Evolutionary conservation across 2,888 invertebrate genomes (phyloP), one percentile per base, ranked within the genome.

Genomic region (Tetheella fluctuosa): DNA sequence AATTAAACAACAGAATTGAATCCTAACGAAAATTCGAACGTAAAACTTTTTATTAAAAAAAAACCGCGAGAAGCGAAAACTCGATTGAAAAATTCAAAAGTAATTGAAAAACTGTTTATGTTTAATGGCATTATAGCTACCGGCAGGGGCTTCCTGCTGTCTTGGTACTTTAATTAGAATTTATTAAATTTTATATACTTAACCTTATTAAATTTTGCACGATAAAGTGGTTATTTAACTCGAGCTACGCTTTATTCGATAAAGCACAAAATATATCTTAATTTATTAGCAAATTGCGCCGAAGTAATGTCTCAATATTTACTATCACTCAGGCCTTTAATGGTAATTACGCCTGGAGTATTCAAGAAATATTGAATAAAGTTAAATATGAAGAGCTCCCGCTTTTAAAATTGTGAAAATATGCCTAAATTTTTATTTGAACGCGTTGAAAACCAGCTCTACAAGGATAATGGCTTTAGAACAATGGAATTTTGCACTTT

Each of bases 21-120:
- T 39, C 15, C 5, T 15, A 4, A 2, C 1, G n/a, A 6, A 42
- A 42, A n/a, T 7, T 5, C 7, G 6, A 48, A 2, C 2, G 20
- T 25, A 13, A 34, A 34, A 34, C 13, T 34, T 53, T n/a, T 5
- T n/a, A 28, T 15, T n/a, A n/a, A n/a, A 13, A 28, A 53, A 23
- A 23, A 28, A 15, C 17, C 63, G 54, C 60, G 52, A 30, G 56
- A 52, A 48, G 59, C 39, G 34, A 59, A n/a, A 30, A 5, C 23
- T n/a, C 52, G 54, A 42, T 56, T 48, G 56, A 17, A 55, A 59
- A 52, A 54, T 58, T 60, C 54, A 58, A 58, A 54, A 56, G 59
- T 62, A 64, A 62, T 62, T 62, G 61, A 62, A 61, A 65, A 58
- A n/a, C n/a, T n/a, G n/a, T n/a, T n/a, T n/a, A n/a, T 54, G 17